Evolutionary conservation across 2,888 invertebrate species (phyloP), one percentile per base, ranked within the genome.

Genomic region (Hesperia comma): DNA sequence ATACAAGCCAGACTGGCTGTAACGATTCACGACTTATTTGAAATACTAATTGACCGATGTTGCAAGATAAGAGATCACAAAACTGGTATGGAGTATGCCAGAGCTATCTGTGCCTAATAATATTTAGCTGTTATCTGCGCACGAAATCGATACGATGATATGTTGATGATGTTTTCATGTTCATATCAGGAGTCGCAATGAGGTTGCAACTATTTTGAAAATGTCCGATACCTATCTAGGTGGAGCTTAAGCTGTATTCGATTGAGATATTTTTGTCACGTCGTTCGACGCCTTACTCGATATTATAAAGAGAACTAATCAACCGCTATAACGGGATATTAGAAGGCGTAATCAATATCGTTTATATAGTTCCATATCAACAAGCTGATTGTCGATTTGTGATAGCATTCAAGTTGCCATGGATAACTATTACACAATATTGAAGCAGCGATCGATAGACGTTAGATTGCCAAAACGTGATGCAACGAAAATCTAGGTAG

Each of bases 381-480:
- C 33, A 17, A 54, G 15, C 33, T 10, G 33, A 54, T 10, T 32
- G 14, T 51, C 51, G 54, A n/a, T 54, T 26, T 10, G 32, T 33
- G 33, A 54, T 54, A 54, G 54, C 54, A 15, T 33, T 54, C 10
- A 15, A 15, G 54, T 54, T 54, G 54, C 6, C 53, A 53, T 53
- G 53, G 53, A 53, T 53, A 53, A 7, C 33, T 54, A 26, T 40
- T 41, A 40, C 61, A 46, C 32, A 55, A 63, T 55, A 55, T 55
- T 49, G 46, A 49, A 37, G 54, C 33, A 2, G 37, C 66, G 66
- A 55, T 61, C 66, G 46, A 67, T 55, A 46, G 61, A 12, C 54
- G 37, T 40, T 49, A 37, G 54, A 55, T 51, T 67, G 66, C 66
- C 66, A 67, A 67, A 67, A 67, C 19, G 37, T 67, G 66, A 61